A percentile compares a stretch with the other conserved stretches of the same genome.
These are phyloP conservation scores for Doryteuthis pealeii DNA, from an alignment of 1,140 invertebrate genomes.

Conservation along the genomic window DNA sequence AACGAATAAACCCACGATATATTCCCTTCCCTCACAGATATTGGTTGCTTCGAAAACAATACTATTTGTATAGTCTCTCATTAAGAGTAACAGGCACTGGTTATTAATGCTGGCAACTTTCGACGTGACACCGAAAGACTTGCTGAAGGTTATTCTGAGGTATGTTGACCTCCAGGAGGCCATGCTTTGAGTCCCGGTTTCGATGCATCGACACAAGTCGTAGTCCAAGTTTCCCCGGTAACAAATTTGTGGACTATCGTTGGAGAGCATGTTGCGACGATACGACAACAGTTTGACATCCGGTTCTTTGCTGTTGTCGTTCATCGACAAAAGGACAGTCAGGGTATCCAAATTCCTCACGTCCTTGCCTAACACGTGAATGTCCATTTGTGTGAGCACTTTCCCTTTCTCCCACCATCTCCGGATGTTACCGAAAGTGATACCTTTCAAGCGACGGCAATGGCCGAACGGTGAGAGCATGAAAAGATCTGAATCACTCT, in stretches of 20 bases:
- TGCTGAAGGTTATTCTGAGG: background rate
- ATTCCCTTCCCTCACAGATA: background rate
- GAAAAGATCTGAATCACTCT: background rate
- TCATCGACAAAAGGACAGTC: background rate
- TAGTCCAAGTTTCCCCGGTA: background rate
- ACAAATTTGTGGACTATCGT: background rate
- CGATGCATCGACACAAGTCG: background rate
- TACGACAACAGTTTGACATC: background rate
- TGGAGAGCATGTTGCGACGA: background rate
- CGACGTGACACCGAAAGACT: background rate
- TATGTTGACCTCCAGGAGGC: background rate
- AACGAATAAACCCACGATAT: background rate
- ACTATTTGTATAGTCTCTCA: constrained; percentile 5
- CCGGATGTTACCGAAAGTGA: background rate
- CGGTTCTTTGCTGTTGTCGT: background rate
- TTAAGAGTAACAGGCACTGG: background rate
- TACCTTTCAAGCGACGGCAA: background rate
- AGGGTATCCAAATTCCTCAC: background rate
- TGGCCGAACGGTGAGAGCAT: background rate
- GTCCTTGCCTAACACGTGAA: background rate
- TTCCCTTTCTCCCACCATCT: background rate
- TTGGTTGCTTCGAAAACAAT: background rate
- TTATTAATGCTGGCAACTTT: background rate
- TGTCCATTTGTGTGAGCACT: background rate
- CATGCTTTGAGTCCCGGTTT: background rate